Evolutionary conservation across 2,888 invertebrate species (phyloP).

Genomic region (Lobophora halterata): DNA sequence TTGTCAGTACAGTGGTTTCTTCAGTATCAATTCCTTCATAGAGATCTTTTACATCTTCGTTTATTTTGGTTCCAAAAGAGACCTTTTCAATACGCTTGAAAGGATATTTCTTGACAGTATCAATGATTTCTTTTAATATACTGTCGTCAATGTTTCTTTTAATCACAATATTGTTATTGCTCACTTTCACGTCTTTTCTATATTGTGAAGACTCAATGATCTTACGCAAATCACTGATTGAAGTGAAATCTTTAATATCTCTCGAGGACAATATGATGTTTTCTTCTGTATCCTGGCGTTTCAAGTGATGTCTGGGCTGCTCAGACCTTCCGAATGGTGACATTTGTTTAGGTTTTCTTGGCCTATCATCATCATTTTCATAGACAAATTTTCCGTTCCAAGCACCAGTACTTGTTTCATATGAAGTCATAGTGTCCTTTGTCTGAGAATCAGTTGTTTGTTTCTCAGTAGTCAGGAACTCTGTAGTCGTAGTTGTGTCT

Average conservation of each 20-base stretch:
- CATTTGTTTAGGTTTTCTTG: constrained; percentile 64
- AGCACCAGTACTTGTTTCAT: constrained; percentile 72
- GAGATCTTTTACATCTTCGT: constrained; percentile 80
- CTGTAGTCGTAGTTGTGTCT: constrained; percentile 54
- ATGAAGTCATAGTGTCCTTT: constrained; percentile 68
- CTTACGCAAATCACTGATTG: constrained; percentile 70
- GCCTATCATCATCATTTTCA: constrained; percentile 71
- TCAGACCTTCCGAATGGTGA: constrained; percentile 70
- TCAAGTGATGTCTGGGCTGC: constrained; percentile 66
- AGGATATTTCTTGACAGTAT: constrained; percentile 74
- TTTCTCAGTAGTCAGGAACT: constrained; percentile 69
- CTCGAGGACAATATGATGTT: constrained; percentile 73
- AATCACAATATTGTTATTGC: constrained; percentile 72
- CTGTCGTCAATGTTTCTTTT: constrained; percentile 72
- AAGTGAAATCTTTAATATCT: constrained; percentile 75
- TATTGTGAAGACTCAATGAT: constrained; percentile 68
- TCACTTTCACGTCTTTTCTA: constrained; percentile 69
- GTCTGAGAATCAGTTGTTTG: constrained; percentile 58
- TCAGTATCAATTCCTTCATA: constrained; percentile 71
- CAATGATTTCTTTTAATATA: constrained; percentile 71
- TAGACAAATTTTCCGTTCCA: constrained; percentile 82
- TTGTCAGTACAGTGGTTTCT: constrained; percentile 60
- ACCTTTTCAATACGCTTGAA: constrained; percentile 77
- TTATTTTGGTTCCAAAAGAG: constrained; percentile 78
- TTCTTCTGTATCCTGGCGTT: constrained; percentile 73